These are phyloP conservation scores for Empidonax traillii DNA, from an alignment of 2,113 vertebrate genomes.

Conservation along the genomic window DNA sequence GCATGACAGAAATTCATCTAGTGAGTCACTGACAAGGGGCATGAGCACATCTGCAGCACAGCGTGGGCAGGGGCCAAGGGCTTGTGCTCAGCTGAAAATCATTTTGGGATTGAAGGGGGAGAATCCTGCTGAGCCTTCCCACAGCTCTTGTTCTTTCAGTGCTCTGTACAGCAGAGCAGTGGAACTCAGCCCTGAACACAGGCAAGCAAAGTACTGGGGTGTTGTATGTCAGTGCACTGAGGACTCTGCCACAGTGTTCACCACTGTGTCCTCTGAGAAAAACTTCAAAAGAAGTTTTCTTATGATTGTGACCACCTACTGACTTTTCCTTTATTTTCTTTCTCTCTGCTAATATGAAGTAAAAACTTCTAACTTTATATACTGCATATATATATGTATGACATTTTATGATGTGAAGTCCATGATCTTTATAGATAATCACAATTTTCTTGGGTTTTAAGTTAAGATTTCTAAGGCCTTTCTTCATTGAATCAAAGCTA, in stretches of 20 bases:
- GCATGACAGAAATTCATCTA: not conserved
- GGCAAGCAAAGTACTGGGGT: not conserved
- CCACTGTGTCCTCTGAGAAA: not conserved
- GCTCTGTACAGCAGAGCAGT: not conserved
- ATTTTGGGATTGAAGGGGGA: not conserved
- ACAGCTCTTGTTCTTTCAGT: accelerated
- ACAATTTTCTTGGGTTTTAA: not conserved
- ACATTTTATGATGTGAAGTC: not conserved
- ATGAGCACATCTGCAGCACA: accelerated
- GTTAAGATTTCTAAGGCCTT: not conserved
- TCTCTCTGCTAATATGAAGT: not conserved
- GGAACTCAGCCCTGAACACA: not conserved
- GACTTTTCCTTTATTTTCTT: not conserved
- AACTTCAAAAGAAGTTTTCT: not conserved
- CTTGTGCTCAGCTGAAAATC: not conserved
- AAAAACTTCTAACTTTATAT: not conserved
- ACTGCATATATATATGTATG: not conserved
- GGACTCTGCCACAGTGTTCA: not conserved
- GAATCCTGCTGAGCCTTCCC: not conserved
- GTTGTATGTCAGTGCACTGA: accelerated
- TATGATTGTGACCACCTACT: not conserved
- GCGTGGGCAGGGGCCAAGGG: accelerated
- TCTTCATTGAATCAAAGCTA: not conserved
- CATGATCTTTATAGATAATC: not conserved
- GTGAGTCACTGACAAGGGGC: not conserved